Conservation (phyloP, 1,140 invertebrate species). For the Nephila pilipes region DNA sequence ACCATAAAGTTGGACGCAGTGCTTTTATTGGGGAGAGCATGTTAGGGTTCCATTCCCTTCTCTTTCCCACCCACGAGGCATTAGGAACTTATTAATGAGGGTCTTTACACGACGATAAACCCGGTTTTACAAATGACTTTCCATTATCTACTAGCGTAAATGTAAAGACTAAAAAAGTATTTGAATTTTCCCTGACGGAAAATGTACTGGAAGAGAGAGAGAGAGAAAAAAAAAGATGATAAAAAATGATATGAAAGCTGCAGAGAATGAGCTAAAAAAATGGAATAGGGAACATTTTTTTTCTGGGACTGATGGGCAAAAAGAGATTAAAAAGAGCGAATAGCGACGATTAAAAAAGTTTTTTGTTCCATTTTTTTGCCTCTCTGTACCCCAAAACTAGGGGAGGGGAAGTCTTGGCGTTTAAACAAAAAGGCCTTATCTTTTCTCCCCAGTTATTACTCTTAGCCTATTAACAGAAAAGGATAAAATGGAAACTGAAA, state of each 20-base stretch:
- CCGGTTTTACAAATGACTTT: constrained; percentile 75
- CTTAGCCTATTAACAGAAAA: constrained; percentile 73
- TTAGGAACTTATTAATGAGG: constrained; percentile 70
- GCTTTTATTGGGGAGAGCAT: constrained; percentile 29
- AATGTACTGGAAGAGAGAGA: not conserved
- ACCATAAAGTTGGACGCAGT: constrained; percentile 41
- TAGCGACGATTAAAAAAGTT: constrained; percentile 73
- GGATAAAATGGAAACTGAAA: constrained; percentile 61
- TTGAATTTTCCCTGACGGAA: constrained; percentile 36
- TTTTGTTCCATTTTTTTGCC: constrained; percentile 47
- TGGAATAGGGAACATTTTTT: constrained; percentile 30
- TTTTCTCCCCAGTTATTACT: constrained; percentile 72
- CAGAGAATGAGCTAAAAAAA: constrained; percentile 60
- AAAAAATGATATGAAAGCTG: constrained; percentile 64
- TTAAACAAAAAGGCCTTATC: constrained; percentile 76
- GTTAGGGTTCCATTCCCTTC: not conserved
- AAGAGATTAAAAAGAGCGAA: constrained; percentile 75
- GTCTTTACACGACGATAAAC: constrained; percentile 75
- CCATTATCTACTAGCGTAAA: constrained; percentile 69
- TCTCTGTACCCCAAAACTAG: not conserved
- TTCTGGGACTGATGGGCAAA: constrained; percentile 59
- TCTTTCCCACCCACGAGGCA: not conserved
- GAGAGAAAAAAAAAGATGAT: not conserved
- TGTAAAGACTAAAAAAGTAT: constrained; percentile 53
- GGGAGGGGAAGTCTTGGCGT: constrained; percentile 29